Evolutionary conservation across 2,888 invertebrate species (phyloP), one percentile per base, ranked within the genome.

Genomic region (Protonemura montana): DNA sequence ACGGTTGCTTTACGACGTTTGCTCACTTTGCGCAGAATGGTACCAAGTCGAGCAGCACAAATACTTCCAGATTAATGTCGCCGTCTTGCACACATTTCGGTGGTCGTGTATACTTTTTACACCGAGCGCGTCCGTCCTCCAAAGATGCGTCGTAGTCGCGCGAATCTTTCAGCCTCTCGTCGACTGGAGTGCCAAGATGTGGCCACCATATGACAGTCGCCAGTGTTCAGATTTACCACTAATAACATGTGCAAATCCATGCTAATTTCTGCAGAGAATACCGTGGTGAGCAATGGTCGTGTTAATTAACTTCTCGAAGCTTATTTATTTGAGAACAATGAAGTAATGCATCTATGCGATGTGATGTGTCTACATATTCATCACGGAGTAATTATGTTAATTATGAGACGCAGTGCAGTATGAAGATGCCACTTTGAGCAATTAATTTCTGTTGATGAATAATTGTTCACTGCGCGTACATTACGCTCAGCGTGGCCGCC

Each of bases 381-480:
- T 59, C 59, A 21, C 59, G 21, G 59, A 59, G 59, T 59, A 59
- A 59, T 59, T 21, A 59, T 59, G 59, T 21, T 59, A 59, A 59
- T 59, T 59, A 59, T 13, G 59, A 59, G 59, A 59, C 59, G 16
- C 59, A 59, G 59, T 59, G 59, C 59, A 59, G 59, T 59, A 21
- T 59, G 59, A 59, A 59, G 59, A 59, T 59, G 59, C 59, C 59
- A 59, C 59, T 59, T 59, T 59, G 59, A 59, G 59, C 59, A 59
- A 59, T 59, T 59, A 59, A 59, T 59, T 59, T 59, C 59, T 59
- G 59, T 59, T 21, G 59, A 59, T 59, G 59, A 59, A 59, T 59
- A 59, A 59, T 59, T 59, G 59, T 10, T 59, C 59, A 21, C 59
- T 13, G 21, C 13, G 13, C 59, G 1, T 13, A 3, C 1, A 59